Evolutionary conservation across 92 coral and sea anemone genomes (phyloP).

Genomic region (Zoanthus gigantus): DNA sequence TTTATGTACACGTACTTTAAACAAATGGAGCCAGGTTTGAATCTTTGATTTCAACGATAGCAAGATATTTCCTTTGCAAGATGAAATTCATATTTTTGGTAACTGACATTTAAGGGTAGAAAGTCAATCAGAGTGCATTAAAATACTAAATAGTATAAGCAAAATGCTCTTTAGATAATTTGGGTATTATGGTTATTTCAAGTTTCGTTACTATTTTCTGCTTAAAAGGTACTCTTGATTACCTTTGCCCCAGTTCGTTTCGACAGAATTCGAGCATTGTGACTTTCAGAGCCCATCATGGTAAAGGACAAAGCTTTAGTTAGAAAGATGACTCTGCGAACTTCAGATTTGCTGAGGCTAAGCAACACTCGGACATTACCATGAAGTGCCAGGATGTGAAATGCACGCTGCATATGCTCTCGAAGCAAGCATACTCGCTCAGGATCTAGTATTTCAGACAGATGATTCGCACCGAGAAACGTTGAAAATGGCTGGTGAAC

Average conservation of each 20-base stretch:
- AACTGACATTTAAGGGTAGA: no score
- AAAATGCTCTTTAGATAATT: no score
- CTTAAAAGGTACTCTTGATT: background rate
- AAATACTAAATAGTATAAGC: no score
- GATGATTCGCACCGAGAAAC: constrained; percentile 69
- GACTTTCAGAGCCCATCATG: constrained; percentile 84
- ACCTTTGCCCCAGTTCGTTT: constrained; percentile 90
- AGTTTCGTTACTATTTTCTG: no score
- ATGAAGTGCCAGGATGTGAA: constrained; percentile 86
- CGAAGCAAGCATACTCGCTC: constrained; percentile 76
- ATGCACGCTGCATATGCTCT: constrained; percentile 97
- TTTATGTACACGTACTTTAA: no score
- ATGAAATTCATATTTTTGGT: no score
- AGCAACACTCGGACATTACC: constrained; percentile 80
- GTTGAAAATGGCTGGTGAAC: constrained; percentile 72
- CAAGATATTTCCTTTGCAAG: no score
- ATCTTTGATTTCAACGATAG: no score
- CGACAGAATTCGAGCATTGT: constrained; percentile 77
- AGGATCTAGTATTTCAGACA: constrained; percentile 76
- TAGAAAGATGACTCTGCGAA: constrained; percentile 80
- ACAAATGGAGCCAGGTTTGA: no score
- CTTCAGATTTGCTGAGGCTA: constrained; percentile 75
- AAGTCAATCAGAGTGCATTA: no score
- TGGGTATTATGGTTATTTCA: no score
- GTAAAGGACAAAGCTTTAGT: constrained; percentile 75